Evolutionary conservation across 2,797 vertebrate genomes (phyloP), one percentile per base, ranked within the genome.

Genomic region (Malacoctenus gilli): DNA sequence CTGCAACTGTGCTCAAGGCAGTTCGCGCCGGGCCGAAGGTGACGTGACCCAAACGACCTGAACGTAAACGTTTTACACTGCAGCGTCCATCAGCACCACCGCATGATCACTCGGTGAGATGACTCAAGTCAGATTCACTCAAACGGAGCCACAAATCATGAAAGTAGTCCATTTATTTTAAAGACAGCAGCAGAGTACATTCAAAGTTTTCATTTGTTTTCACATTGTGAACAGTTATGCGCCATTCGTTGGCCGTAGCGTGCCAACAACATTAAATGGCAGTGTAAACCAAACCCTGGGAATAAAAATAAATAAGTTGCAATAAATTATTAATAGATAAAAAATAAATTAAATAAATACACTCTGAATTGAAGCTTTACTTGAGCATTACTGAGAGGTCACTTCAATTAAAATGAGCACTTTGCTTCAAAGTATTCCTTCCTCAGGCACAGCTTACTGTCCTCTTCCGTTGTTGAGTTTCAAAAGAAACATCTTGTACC

Each of bases 101-200:
- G n/a, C n/a, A n/a, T n/a, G n/a, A n/a, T n/a, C n/a, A n/a, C n/a
- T n/a, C n/a, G n/a, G n/a, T n/a, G n/a, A n/a, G n/a, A n/a, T n/a
- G n/a, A n/a, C n/a, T n/a, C n/a, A n/a, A n/a, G n/a, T n/a, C n/a
- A n/a, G n/a, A n/a, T n/a, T n/a, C n/a, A n/a, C n/a, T n/a, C n/a
- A n/a, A n/a, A n/a, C 39, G 16, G 11, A 11, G 15, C 54, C 8
- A 55, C 1, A 38, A 44, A 49, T 59, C 9, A 21, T 51, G 0
- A 41, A 60, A 39, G 12, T 35, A 44, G 6, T 18, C 28, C 0
- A 61, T 85, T 82, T 79, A 83, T 78, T 83, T n/a, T 59, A 0
- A 57, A 5, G 3, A 20, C 47, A 76, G 51, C 49, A 75, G 37
- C 34, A 42, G 9, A 68, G 36, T 10, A 49, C 54, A 21, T 57